Base-by-base conservation (phyloP, 2,113 vertebrate genomes). In the Paralichthys olivaceus region DNA sequence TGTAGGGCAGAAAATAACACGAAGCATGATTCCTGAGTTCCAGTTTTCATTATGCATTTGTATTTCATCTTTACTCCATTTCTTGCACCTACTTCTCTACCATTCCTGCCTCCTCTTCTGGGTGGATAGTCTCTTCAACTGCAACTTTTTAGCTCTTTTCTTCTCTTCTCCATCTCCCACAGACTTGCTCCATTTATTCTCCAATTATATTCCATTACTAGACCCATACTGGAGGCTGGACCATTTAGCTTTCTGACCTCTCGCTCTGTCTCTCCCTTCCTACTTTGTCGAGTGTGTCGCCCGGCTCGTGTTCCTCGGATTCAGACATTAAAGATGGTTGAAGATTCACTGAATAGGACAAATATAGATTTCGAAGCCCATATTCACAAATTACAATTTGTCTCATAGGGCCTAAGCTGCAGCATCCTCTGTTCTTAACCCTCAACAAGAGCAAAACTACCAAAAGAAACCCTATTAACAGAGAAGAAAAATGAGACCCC, bases 141-240 rank as follows among this genome's bases (percentile, higher is more conserved):
- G 45, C 32, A 55, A 26, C 40, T 54, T 37, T 26, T 29, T 29
- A 40, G 37, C 26, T 45, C 26, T 43, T 54, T 34, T 9, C 32
- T 8, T 34, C 60, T 34, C 51, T 23, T 5, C 23, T 55, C 43
- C 37, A 57, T 72, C 57, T 67, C 26, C 45, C 15, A 58, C 56
- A 61, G 79, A 66, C 60, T 73, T 56, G 83, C 45, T 73, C 75
- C 79, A 79, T 80, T 87, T 82, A 79, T 76, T 83, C 66, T 56
- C 45, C 73, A 79, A 77, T 80, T 83, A 85, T 80, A 58, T 82
- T 37, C 85, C 51, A 77, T 84, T 82, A 83, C 61, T 61, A 23
- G 47, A 51, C 61, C 54, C 65, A 51, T 40, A 71, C 25, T 49
- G 32, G 63, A 77, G 51, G 25, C 25, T 57, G 69, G 55, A 65